These are phyloP conservation scores for Alviniconcha strummeri DNA, from an alignment of 2,888 invertebrate species.

Conservation along the genomic window DNA sequence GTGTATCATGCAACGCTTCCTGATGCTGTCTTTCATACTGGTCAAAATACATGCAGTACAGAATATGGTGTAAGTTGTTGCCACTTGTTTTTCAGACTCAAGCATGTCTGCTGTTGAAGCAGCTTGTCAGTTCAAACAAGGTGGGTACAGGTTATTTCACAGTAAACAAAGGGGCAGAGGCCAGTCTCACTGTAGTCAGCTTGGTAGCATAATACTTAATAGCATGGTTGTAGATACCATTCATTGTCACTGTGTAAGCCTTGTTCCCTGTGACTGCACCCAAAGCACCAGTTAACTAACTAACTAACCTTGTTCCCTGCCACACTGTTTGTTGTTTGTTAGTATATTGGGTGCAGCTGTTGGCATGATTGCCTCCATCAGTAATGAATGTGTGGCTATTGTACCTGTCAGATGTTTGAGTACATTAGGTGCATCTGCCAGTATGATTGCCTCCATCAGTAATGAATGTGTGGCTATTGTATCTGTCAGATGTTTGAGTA, in stretches of 20 bases:
- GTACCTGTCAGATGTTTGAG: too few relatives aligned
- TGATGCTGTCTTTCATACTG: background rate
- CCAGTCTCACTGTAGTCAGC: too few relatives aligned
- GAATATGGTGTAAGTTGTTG: too few relatives aligned
- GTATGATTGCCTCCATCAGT: too few relatives aligned
- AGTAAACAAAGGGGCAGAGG: background rate
- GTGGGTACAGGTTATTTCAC: background rate
- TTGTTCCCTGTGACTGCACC: background rate
- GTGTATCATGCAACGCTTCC: background rate
- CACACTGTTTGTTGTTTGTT: too few relatives aligned
- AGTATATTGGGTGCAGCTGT: too few relatives aligned
- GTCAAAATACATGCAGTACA: too few relatives aligned
- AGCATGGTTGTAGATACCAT: background rate
- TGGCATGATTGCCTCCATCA: too few relatives aligned
- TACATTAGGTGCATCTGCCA: too few relatives aligned
- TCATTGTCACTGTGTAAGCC: background rate
- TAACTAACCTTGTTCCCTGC: background rate
- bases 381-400: too few relatives aligned
- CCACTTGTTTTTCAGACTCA: slow-evolving; percentile 22
- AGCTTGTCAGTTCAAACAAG: slow-evolving; percentile 23
- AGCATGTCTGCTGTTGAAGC: slow-evolving; percentile 26
- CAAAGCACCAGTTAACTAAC: background rate
- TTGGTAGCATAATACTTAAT: background rate
- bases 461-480: too few relatives aligned
- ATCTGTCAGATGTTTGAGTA: too few relatives aligned